Evolutionary conservation across 1,140 invertebrate genomes (phyloP), one percentile per base, ranked within the genome.

Genomic region (Heliconius himera): DNA sequence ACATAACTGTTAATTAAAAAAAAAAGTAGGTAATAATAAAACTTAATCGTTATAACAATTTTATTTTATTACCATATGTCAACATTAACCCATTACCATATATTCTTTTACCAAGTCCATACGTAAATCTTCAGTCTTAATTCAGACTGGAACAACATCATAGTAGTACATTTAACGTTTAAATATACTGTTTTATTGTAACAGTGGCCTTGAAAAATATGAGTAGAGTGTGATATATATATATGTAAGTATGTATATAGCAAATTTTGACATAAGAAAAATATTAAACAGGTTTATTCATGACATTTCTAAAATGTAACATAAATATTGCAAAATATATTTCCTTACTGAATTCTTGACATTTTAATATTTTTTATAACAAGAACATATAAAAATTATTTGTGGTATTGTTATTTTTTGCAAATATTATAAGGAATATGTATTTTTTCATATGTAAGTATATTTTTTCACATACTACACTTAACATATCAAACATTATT

Each of bases 21-120:
- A n/a, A 56, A n/a, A 22, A 60, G n/a, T 60, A 26, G 22, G 22
- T 29, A 66, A 66, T 66, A 66, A 66, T 66, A 66, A 66, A 26
- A 66, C 11, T 26, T 22, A 66, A 66, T 66, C 11, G 22, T 66
- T 66, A 88, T 85, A 85, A 85, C 79, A 85, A 81, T 82, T 84
- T 85, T 89, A 81, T 78, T 78, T 74, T 81, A 82, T 78, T 84
- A 81, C 75, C 74, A 84, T 81, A 78, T 83, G 72, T 49, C 84
- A 87, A 85, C 81, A 86, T 87, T 83, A 29, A 85, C 87, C 86
- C 84, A 86, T 84, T 84, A 82, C 84, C 80, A 81, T 83, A 20
- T 66, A 75, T 77, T 81, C 81, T 86, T 86, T 85, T 66, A 66
- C 60, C 60, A 66, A 66, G 60, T 66, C 60, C 26, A 26, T 29